Evolutionary conservation across 2,797 vertebrate species (phyloP).

Genomic region (Pipistrellus nathusii): DNA sequence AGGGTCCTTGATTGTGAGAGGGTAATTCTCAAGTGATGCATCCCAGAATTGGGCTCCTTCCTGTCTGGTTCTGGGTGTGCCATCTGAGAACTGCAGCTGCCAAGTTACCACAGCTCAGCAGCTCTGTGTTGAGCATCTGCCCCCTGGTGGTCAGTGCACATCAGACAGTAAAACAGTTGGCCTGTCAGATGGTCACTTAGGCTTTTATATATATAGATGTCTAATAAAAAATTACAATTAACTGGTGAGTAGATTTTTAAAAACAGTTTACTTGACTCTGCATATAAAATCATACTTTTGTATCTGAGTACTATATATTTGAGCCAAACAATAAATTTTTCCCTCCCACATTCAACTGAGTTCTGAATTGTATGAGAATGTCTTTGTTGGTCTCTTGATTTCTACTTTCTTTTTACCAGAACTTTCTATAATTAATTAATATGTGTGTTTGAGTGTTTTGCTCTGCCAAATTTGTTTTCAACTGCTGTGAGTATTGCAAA

Average conservation of each 20-base stretch:
- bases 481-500: background rate
- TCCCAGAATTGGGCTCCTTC: too few species aligned
- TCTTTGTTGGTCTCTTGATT: background rate
- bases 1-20: too few species aligned
- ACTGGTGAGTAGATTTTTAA: background rate
- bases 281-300: slow-evolving; percentile 17
- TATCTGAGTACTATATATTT: background rate
- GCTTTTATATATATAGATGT: background rate
- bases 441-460: slow-evolving; percentile 25
- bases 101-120: too few species aligned
- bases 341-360: background rate
- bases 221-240: background rate
- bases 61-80: too few species aligned
- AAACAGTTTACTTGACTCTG: background rate
- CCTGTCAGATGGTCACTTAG: too few species aligned
- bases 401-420: background rate
- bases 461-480: slow-evolving; percentile 58
- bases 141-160: too few species aligned
- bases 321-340: background rate
- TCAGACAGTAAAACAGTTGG: too few species aligned
- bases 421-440: slow-evolving; percentile 44
- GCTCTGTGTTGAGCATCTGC: too few species aligned
- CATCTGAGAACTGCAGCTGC: too few species aligned
- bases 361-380: background rate
- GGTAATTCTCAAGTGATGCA: too few species aligned